Evolutionary conservation across 1,140 invertebrate genomes (phyloP).

Genomic region (Lysiphlebus fabarum): DNA sequence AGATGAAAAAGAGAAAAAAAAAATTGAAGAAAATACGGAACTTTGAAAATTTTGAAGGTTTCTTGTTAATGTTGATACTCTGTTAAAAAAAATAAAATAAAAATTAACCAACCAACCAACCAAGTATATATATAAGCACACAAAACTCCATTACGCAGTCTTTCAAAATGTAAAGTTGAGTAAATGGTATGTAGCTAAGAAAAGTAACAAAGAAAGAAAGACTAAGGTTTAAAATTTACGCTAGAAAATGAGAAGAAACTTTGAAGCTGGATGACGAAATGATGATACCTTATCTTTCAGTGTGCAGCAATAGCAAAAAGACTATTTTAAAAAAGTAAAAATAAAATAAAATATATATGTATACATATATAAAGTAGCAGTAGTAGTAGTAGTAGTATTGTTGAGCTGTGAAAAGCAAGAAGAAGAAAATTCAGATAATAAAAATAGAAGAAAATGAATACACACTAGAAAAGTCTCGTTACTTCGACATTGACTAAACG

Average conservation of each 20-base stretch:
- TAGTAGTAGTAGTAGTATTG: no score
- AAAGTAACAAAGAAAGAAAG: not conserved
- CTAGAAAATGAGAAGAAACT: constrained; percentile 15
- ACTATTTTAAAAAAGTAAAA: constrained; percentile 32
- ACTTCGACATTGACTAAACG: constrained; percentile 46
- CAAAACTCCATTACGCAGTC: not conserved
- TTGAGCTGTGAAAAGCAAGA: no score
- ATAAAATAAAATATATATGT: no score
- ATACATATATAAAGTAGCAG: no score
- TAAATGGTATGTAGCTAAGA: no score
- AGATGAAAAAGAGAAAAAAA: constrained; percentile 10
- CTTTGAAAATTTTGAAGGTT: constrained; percentile 21
- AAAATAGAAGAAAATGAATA: constrained; percentile 3
- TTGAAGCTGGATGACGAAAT: constrained; percentile 25
- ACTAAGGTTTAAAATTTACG: not conserved
- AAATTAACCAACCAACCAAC: not conserved
- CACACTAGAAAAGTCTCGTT: constrained; percentile 32
- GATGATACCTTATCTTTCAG: constrained; percentile 28
- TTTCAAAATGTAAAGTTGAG: no score
- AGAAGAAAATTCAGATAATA: not conserved
- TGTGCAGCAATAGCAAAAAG: constrained; percentile 32
- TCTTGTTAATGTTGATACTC: constrained; percentile 23
- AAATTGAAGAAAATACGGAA: constrained; percentile 3
- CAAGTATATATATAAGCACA: not conserved
- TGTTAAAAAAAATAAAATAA: no score